Evolutionary conservation across 2,888 invertebrate species (phyloP).

Genomic region (Athripsodes cinereus): DNA sequence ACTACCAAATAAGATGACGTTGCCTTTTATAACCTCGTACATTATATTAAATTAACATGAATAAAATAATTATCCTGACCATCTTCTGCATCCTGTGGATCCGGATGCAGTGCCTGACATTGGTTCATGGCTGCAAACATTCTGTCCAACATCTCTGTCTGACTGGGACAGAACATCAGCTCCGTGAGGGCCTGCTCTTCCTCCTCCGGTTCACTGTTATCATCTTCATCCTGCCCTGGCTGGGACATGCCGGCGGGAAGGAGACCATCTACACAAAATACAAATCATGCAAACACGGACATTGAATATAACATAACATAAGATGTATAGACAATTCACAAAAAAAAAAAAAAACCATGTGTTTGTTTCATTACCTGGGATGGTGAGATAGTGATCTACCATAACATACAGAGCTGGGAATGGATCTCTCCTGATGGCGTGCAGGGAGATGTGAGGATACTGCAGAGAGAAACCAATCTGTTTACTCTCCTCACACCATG

Average conservation of each 20-base stretch:
- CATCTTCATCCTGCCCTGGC: conserved; percentile 33
- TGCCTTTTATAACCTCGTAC: no score
- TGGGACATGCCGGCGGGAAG: background rate
- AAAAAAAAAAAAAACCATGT: no score
- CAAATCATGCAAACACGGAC: no score
- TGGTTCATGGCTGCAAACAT: conserved; percentile 68
- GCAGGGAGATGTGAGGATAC: conserved; percentile 69
- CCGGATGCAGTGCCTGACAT: conserved; percentile 72
- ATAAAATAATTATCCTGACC: no score
- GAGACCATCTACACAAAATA: background rate
- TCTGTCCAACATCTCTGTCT: conserved; percentile 54
- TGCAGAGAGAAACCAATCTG: conserved; percentile 60
- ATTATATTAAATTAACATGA: no score
- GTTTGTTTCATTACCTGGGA: conserved; percentile 42
- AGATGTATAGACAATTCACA: no score
- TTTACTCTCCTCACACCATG: conserved; percentile 50
- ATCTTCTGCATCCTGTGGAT: conserved; percentile 53
- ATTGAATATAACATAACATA: no score
- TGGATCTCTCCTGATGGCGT: conserved; percentile 70
- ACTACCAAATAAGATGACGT: no score
- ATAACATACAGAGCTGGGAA: conserved; percentile 68
- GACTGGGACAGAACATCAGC: conserved; percentile 62
- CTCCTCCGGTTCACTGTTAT: conserved; percentile 43
- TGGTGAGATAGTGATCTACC: conserved; percentile 59
- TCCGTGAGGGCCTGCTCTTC: conserved; percentile 57